Evolutionary conservation across 2,888 invertebrate genomes (phyloP), one percentile per base, ranked within the genome.

Genomic region (Mactromeris polynyma): DNA sequence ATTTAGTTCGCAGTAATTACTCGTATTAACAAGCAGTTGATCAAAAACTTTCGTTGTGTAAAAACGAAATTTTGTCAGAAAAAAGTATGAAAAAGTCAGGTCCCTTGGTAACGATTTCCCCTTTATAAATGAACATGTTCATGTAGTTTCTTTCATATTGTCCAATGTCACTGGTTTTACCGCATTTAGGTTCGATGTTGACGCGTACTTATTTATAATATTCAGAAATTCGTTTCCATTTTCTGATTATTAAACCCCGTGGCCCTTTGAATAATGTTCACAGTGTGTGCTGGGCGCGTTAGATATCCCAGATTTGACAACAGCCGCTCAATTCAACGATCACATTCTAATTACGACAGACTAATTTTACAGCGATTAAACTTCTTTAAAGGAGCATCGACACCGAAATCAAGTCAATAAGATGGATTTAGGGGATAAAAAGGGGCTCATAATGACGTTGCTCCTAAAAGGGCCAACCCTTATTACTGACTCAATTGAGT

Each of bases 341-440:
- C 54, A 14, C 77, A 73, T 81, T 86, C 69, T 91, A 83, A 90
- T 85, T 85, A 85, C 83, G 81, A 82, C 82, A 86, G 79, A 87
- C 84, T 86, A 89, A 90, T 92, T 92, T 92, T 90, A 87, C 90
- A 85, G 84, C 88, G 90, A 92, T 92, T 90, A 88, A 86, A 82
- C 85, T 89, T 88, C 89, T 92, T 92, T 90, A 69, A 84, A 87
- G 86, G 89, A 89, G 84, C 92, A 92, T 86, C 88, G 90, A 89
- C 81, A 90, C 89, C 89, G 46, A 81, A 88, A 88, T 82, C 83
- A 64, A 90, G 87, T 90, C 92, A 92, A 92, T 92, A 90, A 92
- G 92, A 90, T 81, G 92, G 92, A 90, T 92, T 92, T 90, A 89
- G 83, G 81, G 88, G 90, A 87, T 90, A 90, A 89, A 88, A 89